A percentile compares a stretch with the other conserved stretches of the same genome.
These are phyloP conservation scores for Catharus bicknelli DNA, from an alignment of 2,113 vertebrate species.

Conservation along the genomic window DNA sequence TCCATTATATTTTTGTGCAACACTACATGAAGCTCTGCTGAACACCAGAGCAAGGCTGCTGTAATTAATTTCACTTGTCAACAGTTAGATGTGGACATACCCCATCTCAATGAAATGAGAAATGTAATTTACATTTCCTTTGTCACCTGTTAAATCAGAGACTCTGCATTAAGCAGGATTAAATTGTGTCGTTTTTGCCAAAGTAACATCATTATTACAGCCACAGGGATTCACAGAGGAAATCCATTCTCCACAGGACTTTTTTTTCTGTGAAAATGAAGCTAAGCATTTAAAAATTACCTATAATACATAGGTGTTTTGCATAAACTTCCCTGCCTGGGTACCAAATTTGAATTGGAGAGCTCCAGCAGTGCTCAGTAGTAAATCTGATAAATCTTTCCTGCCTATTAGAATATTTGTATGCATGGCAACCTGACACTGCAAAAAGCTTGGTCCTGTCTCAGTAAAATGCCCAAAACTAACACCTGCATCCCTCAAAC, in stretches of 20 bases:
- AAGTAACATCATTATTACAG: not conserved
- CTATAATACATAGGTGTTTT: not conserved
- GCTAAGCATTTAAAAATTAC: not conserved
- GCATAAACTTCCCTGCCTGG: not conserved
- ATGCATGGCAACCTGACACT: not conserved
- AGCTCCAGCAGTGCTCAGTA: fast-evolving
- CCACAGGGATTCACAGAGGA: not conserved
- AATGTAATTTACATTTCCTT: not conserved
- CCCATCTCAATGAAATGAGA: not conserved
- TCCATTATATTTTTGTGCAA: not conserved
- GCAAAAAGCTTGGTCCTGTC: not conserved
- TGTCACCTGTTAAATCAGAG: not conserved
- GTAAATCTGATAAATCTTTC: not conserved
- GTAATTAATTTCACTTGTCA: not conserved
- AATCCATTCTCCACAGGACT: not conserved
- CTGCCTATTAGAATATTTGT: not conserved
- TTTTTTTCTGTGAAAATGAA: not conserved
- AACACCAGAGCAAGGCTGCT: not conserved
- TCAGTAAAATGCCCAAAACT: not conserved
- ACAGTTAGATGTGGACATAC: not conserved
- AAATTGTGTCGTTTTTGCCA: not conserved
- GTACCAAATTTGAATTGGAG: not conserved
- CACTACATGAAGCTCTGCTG: not conserved
- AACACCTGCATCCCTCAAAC: not conserved
- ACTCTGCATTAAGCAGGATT: not conserved